Evolutionary conservation across 2,888 invertebrate genomes (phyloP), one percentile per base, ranked within the genome.

Genomic region (Acrobasis consociella): DNA sequence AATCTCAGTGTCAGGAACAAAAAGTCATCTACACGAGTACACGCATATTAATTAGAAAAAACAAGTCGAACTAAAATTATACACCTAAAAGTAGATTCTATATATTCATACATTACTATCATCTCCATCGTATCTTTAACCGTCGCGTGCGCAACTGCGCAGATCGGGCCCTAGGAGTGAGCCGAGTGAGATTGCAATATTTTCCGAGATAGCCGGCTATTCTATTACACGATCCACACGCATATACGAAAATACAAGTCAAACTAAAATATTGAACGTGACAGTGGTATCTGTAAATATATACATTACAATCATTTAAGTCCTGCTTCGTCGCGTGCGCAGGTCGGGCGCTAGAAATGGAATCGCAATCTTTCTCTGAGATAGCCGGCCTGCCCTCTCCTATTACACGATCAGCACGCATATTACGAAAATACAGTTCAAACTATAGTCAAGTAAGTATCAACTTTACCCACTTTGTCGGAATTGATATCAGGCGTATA

Each of bases 251-350:
- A 49, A 22, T 49, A 46, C 22, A 22, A 50, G 31, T 5, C 31
- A 31, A 31, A 31, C 31, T 31, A 31, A 31, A 31, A 31, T 31
- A 31, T 31, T 31, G 31, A 2, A 31, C 7, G 31, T 31, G 31
- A 31, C 1, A 22, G 22, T 22, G 3, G 22, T 2, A 5, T 31
- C 7, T 31, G 31, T 31, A 7, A 31, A 31, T 31, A 5, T 8
- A 31, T 31, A 7, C 31, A 31, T 31, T 31, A 31, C 31, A 31
- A 31, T 31, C 15, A 50, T 50, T 17, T 50, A 16, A 50, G 31
- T 50, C 49, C 50, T 37, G 15, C 59, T 15, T 58, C 51, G 74
- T 73, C 75, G 76, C 76, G 75, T 75, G 77, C 77, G 76, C 75
- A 72, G 74, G 69, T 72, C 72, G 66, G 65, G 65, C 65, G 69